Percentiles rank a stretch among this genome's conserved stretches.
phyloP scores from a whole-genome alignment of 2,797 vertebrate species.

The Muscicapa striata region DNA sequence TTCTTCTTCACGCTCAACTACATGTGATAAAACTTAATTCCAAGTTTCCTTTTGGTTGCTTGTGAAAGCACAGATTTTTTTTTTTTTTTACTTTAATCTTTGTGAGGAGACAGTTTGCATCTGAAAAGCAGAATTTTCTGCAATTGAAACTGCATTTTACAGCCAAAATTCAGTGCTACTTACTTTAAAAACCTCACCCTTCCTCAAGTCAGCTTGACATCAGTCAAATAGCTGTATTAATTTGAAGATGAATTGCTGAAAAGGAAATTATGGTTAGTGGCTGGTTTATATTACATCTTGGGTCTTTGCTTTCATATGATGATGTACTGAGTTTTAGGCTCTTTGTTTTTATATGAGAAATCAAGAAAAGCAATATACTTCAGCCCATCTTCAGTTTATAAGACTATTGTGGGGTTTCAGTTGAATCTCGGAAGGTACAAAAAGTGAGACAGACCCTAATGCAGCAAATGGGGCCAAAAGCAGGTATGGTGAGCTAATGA shows the following conservation, averaged over 20 bases:
- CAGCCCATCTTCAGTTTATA: not conserved
- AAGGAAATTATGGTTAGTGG: not conserved
- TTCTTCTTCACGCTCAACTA: slow-evolving; percentile 58
- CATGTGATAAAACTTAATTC: slow-evolving; percentile 67
- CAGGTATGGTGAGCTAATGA: not conserved
- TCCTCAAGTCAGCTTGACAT: slow-evolving; percentile 14
- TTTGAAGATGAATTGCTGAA: not conserved
- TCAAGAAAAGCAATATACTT: not conserved
- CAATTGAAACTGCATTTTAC: slow-evolving; percentile 16
- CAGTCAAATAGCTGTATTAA: not conserved
- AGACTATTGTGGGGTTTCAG: not conserved
- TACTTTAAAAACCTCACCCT: not conserved
- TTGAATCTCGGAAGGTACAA: not conserved
- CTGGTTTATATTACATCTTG: not conserved
- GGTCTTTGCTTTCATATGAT: not conserved
- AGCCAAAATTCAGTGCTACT: slow-evolving; percentile 3
- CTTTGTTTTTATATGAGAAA: not conserved
- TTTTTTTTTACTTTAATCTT: slow-evolving; percentile 32
- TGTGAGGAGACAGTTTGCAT: slow-evolving; percentile 48
- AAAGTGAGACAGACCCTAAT: not conserved
- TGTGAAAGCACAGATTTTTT: slow-evolving; percentile 39
- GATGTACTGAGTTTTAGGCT: not conserved
- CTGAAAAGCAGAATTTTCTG: slow-evolving; percentile 57
- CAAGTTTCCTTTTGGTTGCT: slow-evolving; percentile 31
- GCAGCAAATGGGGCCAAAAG: not conserved